Base-by-base conservation (phyloP, 64 coral and sea anemone species). In the Actinia tenebrosa region DNA sequence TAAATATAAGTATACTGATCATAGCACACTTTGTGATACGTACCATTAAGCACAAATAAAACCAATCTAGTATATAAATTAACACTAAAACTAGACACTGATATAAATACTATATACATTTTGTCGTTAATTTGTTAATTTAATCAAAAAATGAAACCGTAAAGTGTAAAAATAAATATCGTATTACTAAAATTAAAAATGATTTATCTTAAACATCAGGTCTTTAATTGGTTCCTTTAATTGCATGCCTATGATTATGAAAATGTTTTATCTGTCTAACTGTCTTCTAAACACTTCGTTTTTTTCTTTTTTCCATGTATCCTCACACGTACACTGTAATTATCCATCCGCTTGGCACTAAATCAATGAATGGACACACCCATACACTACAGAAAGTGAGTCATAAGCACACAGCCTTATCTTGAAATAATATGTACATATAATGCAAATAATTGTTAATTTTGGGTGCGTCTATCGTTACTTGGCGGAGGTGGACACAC, bases 371-470 rank as follows among this genome's bases (percentile, higher is more conserved):
- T 66, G 63, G 63, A 66, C 9, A 23, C 63, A 66, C 22, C 63
- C 63, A 66, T 66, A 66, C 63, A 66, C n/a, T 7, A 66, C 63
- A 66, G 63, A 66, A 66, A 66, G 63, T 66, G 63, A 66, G 63
- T 66, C 10, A 66, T 22, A 10, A 25, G 6, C 63, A 66, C 63
- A 66, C 63, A 66, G 6, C 63, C 18, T 4, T 19, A 16, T 61
- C 16, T 61, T 61, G 60, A 1, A 18, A 61, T 61, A 61, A 50
- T 50, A 50, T 50, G 30, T 37, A 37, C 30, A 50, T 50, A 50
- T 50, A 50, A 50, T 50, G 47, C 47, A 37, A 37, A 37, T 37
- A 37, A 37, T 37, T 37, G 30, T 37, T 37, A 37, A 37, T 37
- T 37, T 37, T n/a, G 63, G 4, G 63, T 66, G 63, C n/a, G 20